Evolutionary conservation across 2,113 vertebrate species (phyloP).

Genomic region (Crotalus helleri): DNA sequence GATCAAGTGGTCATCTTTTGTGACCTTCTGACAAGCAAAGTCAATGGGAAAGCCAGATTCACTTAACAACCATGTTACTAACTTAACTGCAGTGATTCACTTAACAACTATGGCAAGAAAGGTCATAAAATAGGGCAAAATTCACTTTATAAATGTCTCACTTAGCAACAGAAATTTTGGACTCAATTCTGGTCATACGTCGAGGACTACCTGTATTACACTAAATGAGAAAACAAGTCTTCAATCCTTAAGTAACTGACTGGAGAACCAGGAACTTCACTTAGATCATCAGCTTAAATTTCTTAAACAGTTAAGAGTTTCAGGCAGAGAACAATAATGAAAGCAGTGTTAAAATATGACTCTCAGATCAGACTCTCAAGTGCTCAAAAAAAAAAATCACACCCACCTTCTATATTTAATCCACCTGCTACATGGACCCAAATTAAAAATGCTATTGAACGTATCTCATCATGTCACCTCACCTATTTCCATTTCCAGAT

Average conservation of each 20-base stretch:
- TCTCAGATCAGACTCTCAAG: background rate
- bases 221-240: background rate
- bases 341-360: background rate
- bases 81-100: no score
- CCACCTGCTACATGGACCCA: background rate
- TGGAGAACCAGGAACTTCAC: conserved; percentile 24
- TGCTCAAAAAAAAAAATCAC: background rate
- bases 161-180: no score
- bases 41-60: no score
- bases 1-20: no score
- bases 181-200: no score
- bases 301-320: background rate
- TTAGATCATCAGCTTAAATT: conserved; percentile 11
- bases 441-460: background rate
- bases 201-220: background rate
- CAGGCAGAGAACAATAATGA: background rate
- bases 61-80: no score
- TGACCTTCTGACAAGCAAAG: no score
- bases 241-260: conserved; percentile 17
- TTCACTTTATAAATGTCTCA: no score
- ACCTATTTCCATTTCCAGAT: background rate
- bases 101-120: no score
- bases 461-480: background rate
- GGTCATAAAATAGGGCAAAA: no score
- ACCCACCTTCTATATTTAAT: background rate